Evolutionary conservation across 2,888 invertebrate species (phyloP).

Genomic region (Biston betularia): DNA sequence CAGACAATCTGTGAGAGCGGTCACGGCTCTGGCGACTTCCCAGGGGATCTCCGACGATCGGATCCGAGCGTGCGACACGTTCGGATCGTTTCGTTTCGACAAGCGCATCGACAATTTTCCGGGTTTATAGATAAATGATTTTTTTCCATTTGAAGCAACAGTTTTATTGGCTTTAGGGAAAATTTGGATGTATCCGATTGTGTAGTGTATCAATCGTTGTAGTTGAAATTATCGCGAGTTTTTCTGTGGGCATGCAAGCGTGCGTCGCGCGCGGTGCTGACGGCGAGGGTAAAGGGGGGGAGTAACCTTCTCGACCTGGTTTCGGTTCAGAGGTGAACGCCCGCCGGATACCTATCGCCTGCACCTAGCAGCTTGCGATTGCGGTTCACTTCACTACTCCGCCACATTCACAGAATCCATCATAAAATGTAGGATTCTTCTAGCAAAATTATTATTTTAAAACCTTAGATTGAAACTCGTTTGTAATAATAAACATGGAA

Average conservation of each 20-base stretch:
- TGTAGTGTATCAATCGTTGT: conserved; percentile 27
- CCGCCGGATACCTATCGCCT: conserved; percentile 63
- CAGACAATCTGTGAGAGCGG: conserved; percentile 15
- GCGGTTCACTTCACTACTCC: conserved; percentile 38
- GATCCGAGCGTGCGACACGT: conserved; percentile 5
- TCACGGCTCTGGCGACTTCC: conserved; percentile 6
- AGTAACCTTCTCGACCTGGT: conserved; percentile 75
- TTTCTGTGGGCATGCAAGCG: conserved; percentile 41
- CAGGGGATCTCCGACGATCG: conserved; percentile 2
- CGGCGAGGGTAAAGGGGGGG: conserved; percentile 41
- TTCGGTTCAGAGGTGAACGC: conserved; percentile 81
- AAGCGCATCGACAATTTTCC: conserved; percentile 15
- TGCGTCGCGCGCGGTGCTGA: conserved; percentile 35
- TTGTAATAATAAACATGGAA: neutral
- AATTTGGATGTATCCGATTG: conserved; percentile 8
- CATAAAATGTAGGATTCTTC: conserved; percentile 9
- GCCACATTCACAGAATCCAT: conserved; percentile 2
- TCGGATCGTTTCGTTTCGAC: conserved; percentile 16
- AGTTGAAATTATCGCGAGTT: conserved; percentile 42
- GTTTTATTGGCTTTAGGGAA: conserved; percentile 16
- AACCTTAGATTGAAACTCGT: neutral
- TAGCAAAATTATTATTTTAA: neutral
- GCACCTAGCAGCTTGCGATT: conserved; percentile 50
- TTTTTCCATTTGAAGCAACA: conserved; percentile 12
- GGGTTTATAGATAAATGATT: conserved; percentile 6